These are phyloP conservation scores for Pseudopipra pipra DNA, from an alignment of 2,113 vertebrate genomes.

Conservation along the genomic window DNA sequence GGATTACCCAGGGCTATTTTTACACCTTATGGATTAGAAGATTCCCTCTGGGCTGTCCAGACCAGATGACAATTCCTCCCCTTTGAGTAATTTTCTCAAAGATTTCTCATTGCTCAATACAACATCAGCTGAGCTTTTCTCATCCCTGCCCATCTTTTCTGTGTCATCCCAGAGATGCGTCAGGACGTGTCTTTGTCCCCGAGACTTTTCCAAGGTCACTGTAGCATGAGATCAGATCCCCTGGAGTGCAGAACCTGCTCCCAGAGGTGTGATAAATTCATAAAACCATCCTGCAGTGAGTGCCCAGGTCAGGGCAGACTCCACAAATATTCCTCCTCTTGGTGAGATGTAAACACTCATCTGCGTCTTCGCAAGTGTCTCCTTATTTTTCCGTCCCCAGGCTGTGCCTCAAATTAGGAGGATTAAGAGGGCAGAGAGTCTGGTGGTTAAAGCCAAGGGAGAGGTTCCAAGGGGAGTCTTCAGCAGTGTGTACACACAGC, in stretches of 20 bases:
- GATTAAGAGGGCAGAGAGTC: background rate
- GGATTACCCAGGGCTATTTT: constrained; percentile 14
- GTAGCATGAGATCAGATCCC: rapidly evolving
- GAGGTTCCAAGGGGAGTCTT: constrained; percentile 2
- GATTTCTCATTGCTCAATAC: background rate
- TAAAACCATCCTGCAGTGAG: background rate
- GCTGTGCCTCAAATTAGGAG: background rate
- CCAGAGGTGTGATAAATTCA: background rate
- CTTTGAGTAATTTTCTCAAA: background rate
- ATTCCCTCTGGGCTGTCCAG: background rate
- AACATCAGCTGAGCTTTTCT: background rate
- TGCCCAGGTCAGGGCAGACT: background rate
- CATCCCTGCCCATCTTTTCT: background rate
- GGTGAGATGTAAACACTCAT: background rate
- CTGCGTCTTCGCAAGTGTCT: background rate
- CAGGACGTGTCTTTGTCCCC: background rate
- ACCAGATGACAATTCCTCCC: background rate
- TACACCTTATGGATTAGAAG: background rate
- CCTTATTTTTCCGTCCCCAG: background rate
- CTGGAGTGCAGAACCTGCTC: background rate
- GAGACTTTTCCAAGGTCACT: background rate
- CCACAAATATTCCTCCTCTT: background rate
- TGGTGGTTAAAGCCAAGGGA: background rate
- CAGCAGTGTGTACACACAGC: background rate
- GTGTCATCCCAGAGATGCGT: rapidly evolving